Base-by-base conservation (phyloP, 2,797 vertebrate genomes). In the Chromobotia macracanthus region DNA sequence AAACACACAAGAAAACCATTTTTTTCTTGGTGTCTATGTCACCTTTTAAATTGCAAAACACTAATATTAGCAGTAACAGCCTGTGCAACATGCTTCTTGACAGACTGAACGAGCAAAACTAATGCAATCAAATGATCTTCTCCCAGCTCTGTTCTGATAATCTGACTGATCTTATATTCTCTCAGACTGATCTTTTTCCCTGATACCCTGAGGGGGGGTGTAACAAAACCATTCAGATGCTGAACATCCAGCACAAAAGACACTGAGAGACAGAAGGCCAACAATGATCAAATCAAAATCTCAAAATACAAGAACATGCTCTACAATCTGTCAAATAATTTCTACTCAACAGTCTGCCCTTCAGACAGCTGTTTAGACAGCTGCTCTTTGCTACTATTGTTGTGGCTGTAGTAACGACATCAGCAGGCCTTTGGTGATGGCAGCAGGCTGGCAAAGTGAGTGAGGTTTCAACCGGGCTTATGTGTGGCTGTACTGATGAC, bases 361-460 rank as follows among this genome's bases (percentile, higher is more conserved):
- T 48, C 23, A 28, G 8, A 72, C 64, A 77, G 41, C n/a, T 67
- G 63, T 67, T 76, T 44, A 67, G 51, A 77, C 63, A 77, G 16
- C 53, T 68, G 64, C 53, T 67, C 50, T 55, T 67, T 78, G 66
- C 60, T 63, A 21, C 31, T 58, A 46, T 48, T 46, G 65, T 68
- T 44, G 35, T 0, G 8, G 18, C 50, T 23, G 41, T 56, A 23
- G 41, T 60, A 69, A 69, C 7, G n/a, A 60, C 75, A 69, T 51
- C 25, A 50, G 66, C 25, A 58, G 75, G 41, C 41, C 53, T 77
- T 51, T 50, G 51, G 53, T 69, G 76, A 63, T 5, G 28, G 31
- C 55, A 78, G n/a, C 76, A 41, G 56, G 25, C 18, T 15, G 31
- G 25, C 58, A 23, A 23, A 50, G 56, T 25, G 16, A 38, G 25